phyloP scores from a whole-genome alignment of 2,888 invertebrate genomes.

The Cistogaster globosa region DNA sequence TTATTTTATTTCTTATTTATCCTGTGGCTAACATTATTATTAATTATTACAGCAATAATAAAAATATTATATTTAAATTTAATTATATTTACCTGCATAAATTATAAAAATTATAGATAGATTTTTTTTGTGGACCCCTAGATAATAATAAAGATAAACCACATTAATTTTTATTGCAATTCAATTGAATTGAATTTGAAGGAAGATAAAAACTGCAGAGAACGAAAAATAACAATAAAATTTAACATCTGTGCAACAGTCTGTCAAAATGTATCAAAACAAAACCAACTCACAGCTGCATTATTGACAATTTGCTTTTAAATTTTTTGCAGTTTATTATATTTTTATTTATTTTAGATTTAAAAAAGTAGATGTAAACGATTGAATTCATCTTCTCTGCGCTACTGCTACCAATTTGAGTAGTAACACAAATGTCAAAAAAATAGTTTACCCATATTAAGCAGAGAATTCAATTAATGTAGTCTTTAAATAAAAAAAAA shows the following conservation, averaged over 20 bases:
- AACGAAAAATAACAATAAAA: slow-evolving; percentile 5
- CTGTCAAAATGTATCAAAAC: slow-evolving; percentile 50
- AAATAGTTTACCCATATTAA: slow-evolving; percentile 25
- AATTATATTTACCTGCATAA: slow-evolving; percentile 44
- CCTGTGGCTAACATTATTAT: slow-evolving; percentile 3
- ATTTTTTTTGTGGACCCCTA: slow-evolving; percentile 41
- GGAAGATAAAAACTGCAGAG: background rate
- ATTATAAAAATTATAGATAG: slow-evolving; percentile 33
- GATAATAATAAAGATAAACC: slow-evolving; percentile 58
- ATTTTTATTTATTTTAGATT: slow-evolving; percentile 13
- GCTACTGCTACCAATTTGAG: slow-evolving; percentile 42
- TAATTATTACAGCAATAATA: slow-evolving; percentile 22
- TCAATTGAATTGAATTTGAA: slow-evolving; percentile 47
- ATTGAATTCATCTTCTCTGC: slow-evolving; percentile 32
- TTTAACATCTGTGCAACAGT: slow-evolving; percentile 64
- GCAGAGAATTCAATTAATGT: slow-evolving; percentile 24
- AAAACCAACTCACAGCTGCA: slow-evolving; percentile 63
- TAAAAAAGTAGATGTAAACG: slow-evolving; percentile 8
- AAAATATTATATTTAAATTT: too few species aligned
- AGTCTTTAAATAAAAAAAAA: background rate
- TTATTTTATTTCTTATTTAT: background rate
- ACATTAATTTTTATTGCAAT: slow-evolving; percentile 66
- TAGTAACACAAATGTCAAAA: slow-evolving; percentile 61
- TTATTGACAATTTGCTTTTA: slow-evolving; percentile 46
- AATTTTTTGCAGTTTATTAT: slow-evolving; percentile 1